Evolutionary conservation across 2,113 vertebrate species (phyloP).

Genomic region (Odontesthes bonariensis): DNA sequence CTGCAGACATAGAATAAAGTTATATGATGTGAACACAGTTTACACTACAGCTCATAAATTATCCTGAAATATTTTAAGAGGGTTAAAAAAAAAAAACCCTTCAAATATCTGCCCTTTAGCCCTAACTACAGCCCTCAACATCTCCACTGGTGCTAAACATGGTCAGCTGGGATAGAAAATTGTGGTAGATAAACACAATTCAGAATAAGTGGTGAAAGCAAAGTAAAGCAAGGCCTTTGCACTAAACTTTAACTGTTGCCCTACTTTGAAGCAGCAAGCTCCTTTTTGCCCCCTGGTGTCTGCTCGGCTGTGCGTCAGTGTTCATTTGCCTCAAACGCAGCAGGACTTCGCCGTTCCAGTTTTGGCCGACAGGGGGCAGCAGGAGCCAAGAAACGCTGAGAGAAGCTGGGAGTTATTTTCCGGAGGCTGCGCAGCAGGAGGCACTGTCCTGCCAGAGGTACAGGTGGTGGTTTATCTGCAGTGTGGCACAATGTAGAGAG

Average conservation of each 20-base stretch:
- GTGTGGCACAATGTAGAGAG: no score
- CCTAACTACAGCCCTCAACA: neutral
- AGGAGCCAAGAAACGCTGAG: neutral
- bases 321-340: accelerated
- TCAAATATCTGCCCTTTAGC: neutral
- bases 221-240: constrained; percentile 55
- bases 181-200: constrained; percentile 19
- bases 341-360: neutral
- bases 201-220: constrained; percentile 35
- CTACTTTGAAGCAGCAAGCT: constrained; percentile 64
- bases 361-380: constrained; percentile 44
- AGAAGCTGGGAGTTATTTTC: accelerated
- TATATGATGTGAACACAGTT: neutral
- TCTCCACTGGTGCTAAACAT: constrained; percentile 7
- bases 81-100: neutral
- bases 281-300: constrained; percentile 65
- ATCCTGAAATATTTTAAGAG: neutral
- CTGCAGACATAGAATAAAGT: constrained; percentile 26
- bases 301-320: neutral
- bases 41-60: neutral
- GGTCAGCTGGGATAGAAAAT: constrained; percentile 11
- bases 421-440: constrained; percentile 33
- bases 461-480: neutral
- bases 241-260: constrained; percentile 46
- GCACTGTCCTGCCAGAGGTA: neutral